Evolutionary conservation across 2,797 vertebrate species (phyloP).

Genomic region (Amniataba percoides): DNA sequence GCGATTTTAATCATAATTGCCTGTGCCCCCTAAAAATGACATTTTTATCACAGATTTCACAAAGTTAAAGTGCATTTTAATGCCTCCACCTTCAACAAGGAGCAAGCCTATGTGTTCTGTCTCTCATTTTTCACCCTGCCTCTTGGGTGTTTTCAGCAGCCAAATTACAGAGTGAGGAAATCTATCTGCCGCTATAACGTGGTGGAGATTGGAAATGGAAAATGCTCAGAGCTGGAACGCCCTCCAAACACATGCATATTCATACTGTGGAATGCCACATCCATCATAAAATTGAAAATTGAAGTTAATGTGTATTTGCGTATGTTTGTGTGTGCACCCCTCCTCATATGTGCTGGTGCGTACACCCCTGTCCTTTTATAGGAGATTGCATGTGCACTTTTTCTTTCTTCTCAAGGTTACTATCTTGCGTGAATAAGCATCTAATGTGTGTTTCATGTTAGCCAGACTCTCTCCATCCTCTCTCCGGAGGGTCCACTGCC

Average conservation of each 20-base stretch:
- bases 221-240: slow-evolving; percentile 50
- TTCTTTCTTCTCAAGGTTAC: background rate
- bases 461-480: slow-evolving; percentile 27
- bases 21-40: slow-evolving; percentile 45
- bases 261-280: slow-evolving; percentile 51
- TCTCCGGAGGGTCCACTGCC: slow-evolving; percentile 38
- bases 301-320: slow-evolving; percentile 24
- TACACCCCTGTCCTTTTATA: too few species aligned
- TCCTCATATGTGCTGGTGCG: background rate
- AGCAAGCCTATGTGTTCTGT: slow-evolving; percentile 25
- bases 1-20: slow-evolving; percentile 62
- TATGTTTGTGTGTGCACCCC: background rate
- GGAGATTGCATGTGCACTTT: background rate
- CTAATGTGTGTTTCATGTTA: slow-evolving; percentile 44
- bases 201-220: slow-evolving; percentile 70
- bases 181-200: slow-evolving; percentile 60
- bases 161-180: slow-evolving; percentile 75
- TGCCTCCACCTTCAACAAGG: slow-evolving; percentile 49
- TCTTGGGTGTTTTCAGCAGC: slow-evolving; percentile 69
- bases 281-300: slow-evolving; percentile 57
- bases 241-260: slow-evolving; percentile 73
- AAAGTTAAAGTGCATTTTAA: slow-evolving; percentile 62
- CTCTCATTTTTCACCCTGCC: slow-evolving; percentile 68
- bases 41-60: slow-evolving; percentile 66
- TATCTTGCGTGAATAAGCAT: slow-evolving; percentile 24